These are phyloP conservation scores for Drepana arcuata DNA, from an alignment of 1,140 invertebrate species.

Conservation along the genomic window DNA sequence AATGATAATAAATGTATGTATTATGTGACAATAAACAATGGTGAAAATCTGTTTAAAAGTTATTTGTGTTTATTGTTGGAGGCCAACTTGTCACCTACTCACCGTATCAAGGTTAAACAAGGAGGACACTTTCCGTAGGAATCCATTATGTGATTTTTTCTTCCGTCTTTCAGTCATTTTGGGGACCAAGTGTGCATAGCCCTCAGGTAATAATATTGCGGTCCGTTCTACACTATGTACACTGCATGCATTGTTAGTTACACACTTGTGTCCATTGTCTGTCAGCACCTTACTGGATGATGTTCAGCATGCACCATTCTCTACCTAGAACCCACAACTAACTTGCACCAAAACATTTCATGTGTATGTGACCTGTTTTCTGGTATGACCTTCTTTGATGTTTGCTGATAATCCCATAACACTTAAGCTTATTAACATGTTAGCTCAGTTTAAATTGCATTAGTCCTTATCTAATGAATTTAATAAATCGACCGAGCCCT, in stretches of 20 bases:
- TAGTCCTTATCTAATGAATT: constrained; percentile 56
- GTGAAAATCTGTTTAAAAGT: no score
- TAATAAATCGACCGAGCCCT: constrained; percentile 55
- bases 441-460: constrained; percentile 54
- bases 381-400: constrained; percentile 32
- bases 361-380: constrained; percentile 38
- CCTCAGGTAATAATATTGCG: constrained; percentile 38
- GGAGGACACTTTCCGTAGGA: constrained; percentile 89
- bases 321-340: constrained; percentile 68
- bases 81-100: constrained; percentile 54
- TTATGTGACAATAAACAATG: no score
- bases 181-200: constrained; percentile 55
- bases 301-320: constrained; percentile 66
- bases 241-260: constrained; percentile 72
- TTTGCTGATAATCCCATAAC: constrained; percentile 39
- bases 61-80: no score
- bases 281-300: constrained; percentile 63
- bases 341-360: constrained; percentile 62
- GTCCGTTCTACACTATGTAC: constrained; percentile 64
- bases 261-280: constrained; percentile 58
- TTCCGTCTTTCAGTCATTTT: constrained; percentile 84
- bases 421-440: constrained; percentile 53
- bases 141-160: constrained; percentile 83
- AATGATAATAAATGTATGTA: no score
- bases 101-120: constrained; percentile 89